Percentiles rank a stretch among this genome's conserved stretches.
Evolutionary conservation across 2,888 invertebrate species (phyloP).

Genomic region (Heteropelma amictum): DNA sequence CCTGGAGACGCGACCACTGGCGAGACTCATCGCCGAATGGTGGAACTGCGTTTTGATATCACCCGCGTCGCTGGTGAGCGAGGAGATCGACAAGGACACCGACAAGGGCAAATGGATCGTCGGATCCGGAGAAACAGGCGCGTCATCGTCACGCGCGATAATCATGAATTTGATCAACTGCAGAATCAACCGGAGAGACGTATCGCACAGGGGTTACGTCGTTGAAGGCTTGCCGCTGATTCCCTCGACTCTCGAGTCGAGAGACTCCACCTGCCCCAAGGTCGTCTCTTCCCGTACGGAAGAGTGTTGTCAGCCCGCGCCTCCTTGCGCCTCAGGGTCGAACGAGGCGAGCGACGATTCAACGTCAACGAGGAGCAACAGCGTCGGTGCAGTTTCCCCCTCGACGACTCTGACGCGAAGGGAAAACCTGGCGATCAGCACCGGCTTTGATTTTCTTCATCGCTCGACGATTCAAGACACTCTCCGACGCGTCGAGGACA

Average conservation of each 20-base stretch:
- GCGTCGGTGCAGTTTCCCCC: neutral
- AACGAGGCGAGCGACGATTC: too few species aligned
- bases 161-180: constrained; percentile 80
- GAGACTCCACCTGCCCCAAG: constrained; percentile 65
- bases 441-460: constrained; percentile 13
- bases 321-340: neutral
- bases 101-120: constrained; percentile 81
- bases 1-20: constrained; percentile 79
- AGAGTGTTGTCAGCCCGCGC: constrained; percentile 14
- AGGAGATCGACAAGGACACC: constrained; percentile 81
- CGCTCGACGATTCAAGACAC: constrained; percentile 9
- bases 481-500: neutral
- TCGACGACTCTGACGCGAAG: neutral
- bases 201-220: constrained; percentile 83
- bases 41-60: constrained; percentile 81
- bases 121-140: constrained; percentile 80
- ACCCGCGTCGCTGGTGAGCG: constrained; percentile 79
- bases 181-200: constrained; percentile 79
- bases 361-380: constrained; percentile 13
- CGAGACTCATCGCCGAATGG: constrained; percentile 80
- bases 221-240: constrained; percentile 83
- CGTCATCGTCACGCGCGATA: constrained; percentile 79
- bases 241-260: constrained; percentile 75
- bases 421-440: neutral
- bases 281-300: constrained; percentile 18